Percentiles rank a stretch among this genome's conserved stretches.
phyloP scores from a whole-genome alignment of 2,113 vertebrate genomes.

The Sceloporus tristichus region DNA sequence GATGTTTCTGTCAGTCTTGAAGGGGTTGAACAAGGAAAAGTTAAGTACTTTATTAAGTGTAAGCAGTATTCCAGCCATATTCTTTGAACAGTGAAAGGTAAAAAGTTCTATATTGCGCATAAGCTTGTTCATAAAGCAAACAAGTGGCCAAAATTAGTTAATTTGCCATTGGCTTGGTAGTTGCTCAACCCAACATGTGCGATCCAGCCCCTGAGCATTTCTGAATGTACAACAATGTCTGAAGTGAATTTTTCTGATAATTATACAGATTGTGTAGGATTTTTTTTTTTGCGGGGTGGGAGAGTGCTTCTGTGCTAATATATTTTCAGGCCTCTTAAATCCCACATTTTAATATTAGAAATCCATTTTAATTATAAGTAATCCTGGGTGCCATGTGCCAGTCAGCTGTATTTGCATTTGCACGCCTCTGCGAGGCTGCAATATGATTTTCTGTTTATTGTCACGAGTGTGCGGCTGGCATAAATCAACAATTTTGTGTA shows the following conservation, averaged over 20 bases:
- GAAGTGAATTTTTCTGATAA: slow-evolving; percentile 67
- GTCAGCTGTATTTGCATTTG: slow-evolving; percentile 78
- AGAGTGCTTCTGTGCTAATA: slow-evolving; percentile 61
- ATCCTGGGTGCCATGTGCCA: slow-evolving; percentile 75
- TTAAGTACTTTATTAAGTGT: background rate
- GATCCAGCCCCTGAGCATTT: slow-evolving; percentile 59
- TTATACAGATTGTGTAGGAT: slow-evolving; percentile 44
- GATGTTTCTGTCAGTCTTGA: too few species aligned
- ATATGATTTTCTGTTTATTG: slow-evolving; percentile 76
- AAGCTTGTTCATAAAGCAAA: slow-evolving; percentile 55
- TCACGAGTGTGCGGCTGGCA: slow-evolving; percentile 63
- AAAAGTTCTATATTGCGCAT: slow-evolving; percentile 52
- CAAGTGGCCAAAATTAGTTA: slow-evolving; percentile 59
- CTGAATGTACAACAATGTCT: slow-evolving; percentile 51
- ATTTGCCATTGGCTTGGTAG: slow-evolving; percentile 60
- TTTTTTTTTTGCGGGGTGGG: slow-evolving; percentile 40
- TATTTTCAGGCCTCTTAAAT: slow-evolving; percentile 74
- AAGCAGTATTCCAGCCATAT: too few species aligned
- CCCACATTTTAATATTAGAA: slow-evolving; percentile 79
- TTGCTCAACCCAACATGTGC: slow-evolving; percentile 47
- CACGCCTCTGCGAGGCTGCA: slow-evolving; percentile 74
- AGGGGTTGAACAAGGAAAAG: background rate
- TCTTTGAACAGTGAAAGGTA: background rate
- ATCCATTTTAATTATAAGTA: slow-evolving; percentile 79
- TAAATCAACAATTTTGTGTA: slow-evolving; percentile 69